Evolutionary conservation across 2,797 vertebrate genomes (phyloP), one percentile per base, ranked within the genome.

Genomic region (Anomalospiza imberbis): DNA sequence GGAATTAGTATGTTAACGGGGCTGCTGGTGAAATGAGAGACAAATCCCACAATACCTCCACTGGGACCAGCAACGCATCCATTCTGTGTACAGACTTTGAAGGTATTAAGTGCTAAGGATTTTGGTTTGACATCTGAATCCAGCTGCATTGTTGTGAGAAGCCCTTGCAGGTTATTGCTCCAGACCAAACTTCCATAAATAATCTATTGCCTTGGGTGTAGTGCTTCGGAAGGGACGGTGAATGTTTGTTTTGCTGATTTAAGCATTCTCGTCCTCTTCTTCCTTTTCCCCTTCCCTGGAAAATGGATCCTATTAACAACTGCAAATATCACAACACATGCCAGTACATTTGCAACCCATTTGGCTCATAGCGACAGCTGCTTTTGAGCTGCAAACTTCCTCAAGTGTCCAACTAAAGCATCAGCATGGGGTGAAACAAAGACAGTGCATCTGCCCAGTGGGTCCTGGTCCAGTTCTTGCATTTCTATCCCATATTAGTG

Each of bases 101-200:
- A 91, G 89, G 72, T 91, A 94, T 95, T 95, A 95, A 95, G 87
- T 94, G 93, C 62, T 89, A 88, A 67, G 68, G 91, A 92, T 95
- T 95, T 92, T 71, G 73, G 48, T 96, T 95, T 95, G 93, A 94
- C 93, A 75, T 94, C 89, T 93, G 96, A 94, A 95, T 95, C 81
- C 89, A 95, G 92, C 93, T 95, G 94, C 85, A 75, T 92, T 92
- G 92, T 92, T 93, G 81, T 74, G 82, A 89, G 89, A 89, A 94
- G 58, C 89, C 50, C 24, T 72, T 71, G 82, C 91, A 95, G 89
- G 89, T 93, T 94, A 87, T 87, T 87, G 65, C 88, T 91, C 65
- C 71, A 66, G 72, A 79, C 75, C 61, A 83, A 36, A 45, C 68
- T 88, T 93, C 94, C 84, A 54, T 89, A 92, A 82, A 74, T 91